Base-by-base conservation (phyloP, 2,113 vertebrate species). In the Corythornis vintsioides region DNA sequence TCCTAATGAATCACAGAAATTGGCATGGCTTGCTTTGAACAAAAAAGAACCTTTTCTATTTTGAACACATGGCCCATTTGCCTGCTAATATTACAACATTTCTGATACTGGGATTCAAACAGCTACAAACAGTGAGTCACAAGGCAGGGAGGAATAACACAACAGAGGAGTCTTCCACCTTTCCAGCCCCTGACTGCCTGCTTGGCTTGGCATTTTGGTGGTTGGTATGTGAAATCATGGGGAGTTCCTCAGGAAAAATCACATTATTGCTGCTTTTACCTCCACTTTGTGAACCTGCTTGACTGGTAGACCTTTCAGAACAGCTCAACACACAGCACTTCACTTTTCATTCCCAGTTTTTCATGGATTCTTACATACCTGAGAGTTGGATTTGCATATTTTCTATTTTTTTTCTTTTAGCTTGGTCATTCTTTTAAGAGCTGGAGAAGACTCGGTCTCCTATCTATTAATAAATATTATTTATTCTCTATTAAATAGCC, bases 1-100 rank as follows among this genome's bases (percentile, higher is more conserved):
- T 93, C 86, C 82, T 56, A 95, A 93, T 96, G 94, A 97, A 91
- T 95, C 95, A 96, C 63, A 90, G 93, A 89, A 92, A 72, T 56
- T 96, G 95, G 92, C 89, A 88, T 53, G 20, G 69, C 52, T 63
- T 74, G 60, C 60, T 75, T 85, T 86, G 90, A 38, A 38, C 38
- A 88, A 86, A 93, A 95, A 96, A 94, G 74, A 95, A 92, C 83
- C 69, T 45, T 67, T 77, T 63, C 76, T 61, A 82, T 83, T 89
- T 85, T 63, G 73, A 93, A 89, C 95, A 94, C 89, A 94, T 89
- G 78, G 88, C 86, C 61, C 70, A 86, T 86, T 91, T 93, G 65
- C 82, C 48, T 91, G 43, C 57, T 87, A 94, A 91, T 50, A 92
- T 59, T 77, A 80, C 89, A 96, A 88, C 75, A 95, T 77, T 96